phyloP scores from a whole-genome alignment of 2,797 vertebrate genomes.

The Apogon talboti region DNA sequence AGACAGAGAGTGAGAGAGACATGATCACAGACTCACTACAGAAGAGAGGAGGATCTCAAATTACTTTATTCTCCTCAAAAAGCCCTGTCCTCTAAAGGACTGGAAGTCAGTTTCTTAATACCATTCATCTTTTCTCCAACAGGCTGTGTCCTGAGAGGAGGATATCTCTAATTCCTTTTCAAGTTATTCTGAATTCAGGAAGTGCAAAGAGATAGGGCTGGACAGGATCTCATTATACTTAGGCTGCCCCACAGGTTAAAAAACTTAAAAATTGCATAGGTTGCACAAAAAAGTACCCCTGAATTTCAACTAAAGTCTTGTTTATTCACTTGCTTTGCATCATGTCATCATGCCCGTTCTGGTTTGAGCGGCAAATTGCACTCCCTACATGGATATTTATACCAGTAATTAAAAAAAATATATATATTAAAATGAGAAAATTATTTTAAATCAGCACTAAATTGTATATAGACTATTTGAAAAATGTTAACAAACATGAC shows the following conservation, averaged over 20 bases:
- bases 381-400: too few species aligned
- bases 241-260: constrained; percentile 69
- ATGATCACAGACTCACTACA: constrained; percentile 65
- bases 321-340: constrained; percentile 17
- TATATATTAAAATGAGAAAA: too few species aligned
- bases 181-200: constrained; percentile 72
- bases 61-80: constrained; percentile 65
- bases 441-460: too few species aligned
- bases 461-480: too few species aligned
- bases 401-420: too few species aligned
- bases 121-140: constrained; percentile 75
- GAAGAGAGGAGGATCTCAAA: constrained; percentile 60
- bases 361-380: too few species aligned
- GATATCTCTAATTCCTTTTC: constrained; percentile 78
- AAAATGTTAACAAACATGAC: too few species aligned
- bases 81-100: constrained; percentile 64
- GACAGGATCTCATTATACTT: constrained; percentile 73
- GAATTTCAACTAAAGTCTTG: constrained; percentile 42
- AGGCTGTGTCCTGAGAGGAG: constrained; percentile 75
- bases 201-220: constrained; percentile 62
- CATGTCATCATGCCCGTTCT: too few species aligned
- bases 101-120: constrained; percentile 72
- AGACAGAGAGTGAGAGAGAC: constrained; percentile 70
- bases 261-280: constrained; percentile 63
- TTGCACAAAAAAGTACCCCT: constrained; percentile 59